These are phyloP conservation scores for Agrilus mali DNA, from an alignment of 2,888 invertebrate genomes.

Conservation along the genomic window DNA sequence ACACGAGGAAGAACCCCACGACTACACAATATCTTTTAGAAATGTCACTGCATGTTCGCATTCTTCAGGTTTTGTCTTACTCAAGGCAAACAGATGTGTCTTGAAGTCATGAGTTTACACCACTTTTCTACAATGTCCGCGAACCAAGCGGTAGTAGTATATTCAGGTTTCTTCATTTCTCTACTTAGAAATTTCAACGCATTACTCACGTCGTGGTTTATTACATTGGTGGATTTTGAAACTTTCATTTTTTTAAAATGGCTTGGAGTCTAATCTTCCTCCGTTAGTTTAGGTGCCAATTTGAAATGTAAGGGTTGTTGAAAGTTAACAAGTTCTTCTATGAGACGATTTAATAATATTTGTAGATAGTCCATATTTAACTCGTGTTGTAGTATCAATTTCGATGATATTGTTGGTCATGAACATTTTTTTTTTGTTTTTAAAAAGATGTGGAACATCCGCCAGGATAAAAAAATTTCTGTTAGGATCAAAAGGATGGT, in stretches of 20 bases:
- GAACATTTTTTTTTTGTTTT: slow-evolving; percentile 5
- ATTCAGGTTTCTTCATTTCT: background rate
- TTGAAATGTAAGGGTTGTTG: background rate
- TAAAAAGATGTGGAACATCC: slow-evolving; percentile 9
- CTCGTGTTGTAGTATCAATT: background rate
- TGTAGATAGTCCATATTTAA: slow-evolving; percentile 6
- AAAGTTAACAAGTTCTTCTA: too few relatives aligned
- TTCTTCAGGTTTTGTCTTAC: background rate
- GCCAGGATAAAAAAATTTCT: too few relatives aligned
- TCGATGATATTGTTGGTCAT: background rate
- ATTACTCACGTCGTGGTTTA: slow-evolving; percentile 3
- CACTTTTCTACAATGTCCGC: slow-evolving; percentile 1
- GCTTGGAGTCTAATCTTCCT: background rate
- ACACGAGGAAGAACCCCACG: too few relatives aligned
- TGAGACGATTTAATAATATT: background rate
- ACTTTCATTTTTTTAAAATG: slow-evolving; percentile 8
- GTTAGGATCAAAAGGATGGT: too few relatives aligned
- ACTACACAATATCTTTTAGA: background rate
- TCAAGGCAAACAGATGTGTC: background rate
- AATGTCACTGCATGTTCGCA: background rate
- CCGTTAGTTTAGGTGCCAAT: slow-evolving; percentile 1
- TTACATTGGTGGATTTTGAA: slow-evolving; percentile 5
- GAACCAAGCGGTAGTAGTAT: background rate
- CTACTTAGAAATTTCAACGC: slow-evolving; percentile 3
- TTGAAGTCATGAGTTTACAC: slow-evolving; percentile 7